A percentile compares a stretch with the other conserved stretches of the same genome.
Conservation (phyloP, 2,888 invertebrate species). For the Dicranocentrus wangi region DNA sequence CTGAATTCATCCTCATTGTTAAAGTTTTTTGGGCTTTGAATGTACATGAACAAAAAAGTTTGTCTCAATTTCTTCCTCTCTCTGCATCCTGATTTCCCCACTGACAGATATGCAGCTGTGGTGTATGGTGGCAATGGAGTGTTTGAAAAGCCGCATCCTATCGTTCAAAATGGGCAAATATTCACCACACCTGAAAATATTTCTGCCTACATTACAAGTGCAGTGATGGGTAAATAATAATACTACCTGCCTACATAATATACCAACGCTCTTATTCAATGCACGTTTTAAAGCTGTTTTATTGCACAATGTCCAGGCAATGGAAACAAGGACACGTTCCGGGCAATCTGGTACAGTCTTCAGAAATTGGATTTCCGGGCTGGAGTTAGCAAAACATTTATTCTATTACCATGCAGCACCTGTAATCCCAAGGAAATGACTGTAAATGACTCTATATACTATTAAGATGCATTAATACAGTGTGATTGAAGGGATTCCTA, state of each 20-base stretch:
- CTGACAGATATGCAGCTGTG: constrained; percentile 84
- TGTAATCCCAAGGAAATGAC: constrained; percentile 83
- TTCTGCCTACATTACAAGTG: constrained; percentile 78
- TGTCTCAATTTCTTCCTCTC: constrained; percentile 62
- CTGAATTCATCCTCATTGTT: too few species aligned
- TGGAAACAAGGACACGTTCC: constrained; percentile 83
- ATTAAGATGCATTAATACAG: too few species aligned
- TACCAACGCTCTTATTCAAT: neutral
- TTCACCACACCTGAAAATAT: constrained; percentile 79
- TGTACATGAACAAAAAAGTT: neutral
- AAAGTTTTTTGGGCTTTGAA: neutral
- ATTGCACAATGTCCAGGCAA: constrained; percentile 74
- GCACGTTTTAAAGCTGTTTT: neutral
- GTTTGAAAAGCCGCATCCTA: constrained; percentile 82
- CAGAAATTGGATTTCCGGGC: constrained; percentile 84
- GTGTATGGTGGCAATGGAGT: constrained; percentile 88
- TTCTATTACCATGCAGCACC: constrained; percentile 86
- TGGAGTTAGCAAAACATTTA: constrained; percentile 87
- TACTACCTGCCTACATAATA: too few species aligned
- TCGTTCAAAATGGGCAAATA: constrained; percentile 84
- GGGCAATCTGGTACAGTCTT: constrained; percentile 82
- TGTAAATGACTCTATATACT: constrained; percentile 77
- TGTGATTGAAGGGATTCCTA: neutral
- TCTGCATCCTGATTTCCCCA: too few species aligned
- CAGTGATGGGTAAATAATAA: constrained; percentile 79